Base-by-base conservation (phyloP, 2,113 vertebrate species). In the Notothenia coriiceps region DNA sequence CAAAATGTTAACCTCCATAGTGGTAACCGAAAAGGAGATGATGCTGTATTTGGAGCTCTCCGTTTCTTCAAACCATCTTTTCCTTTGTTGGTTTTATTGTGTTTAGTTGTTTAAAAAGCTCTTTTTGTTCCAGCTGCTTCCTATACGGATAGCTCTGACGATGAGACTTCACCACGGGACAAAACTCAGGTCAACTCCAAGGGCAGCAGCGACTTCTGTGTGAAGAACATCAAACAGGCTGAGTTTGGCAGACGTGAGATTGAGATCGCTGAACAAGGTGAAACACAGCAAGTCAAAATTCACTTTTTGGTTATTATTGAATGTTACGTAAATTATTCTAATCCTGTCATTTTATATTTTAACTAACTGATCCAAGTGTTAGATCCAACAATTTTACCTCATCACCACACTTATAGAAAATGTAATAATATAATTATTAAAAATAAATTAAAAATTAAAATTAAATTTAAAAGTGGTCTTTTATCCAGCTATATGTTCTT, bases 221-320 rank as follows among this genome's bases (percentile, higher is more conserved):
- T 99, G 88, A 99, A 98, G 95, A 98, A 97, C 91, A 97, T 99
- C 91, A 99, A 98, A 73, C 98, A 98, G 92, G 96, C 96, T 0
- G 98, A 99, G 87, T 99, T 99, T 22, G 98, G 98, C 65, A 94
- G 98, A 63, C 95, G 98, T 55, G 98, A 99, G 91, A 98, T 99
- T 10, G 97, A 99, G 94, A 99, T 99, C 0, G 97, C 97, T 0
- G 97, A 97, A 60, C 97, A 99, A 96, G 97, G 97, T 98, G 12
- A 56, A 46, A 35, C 14, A 13, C 20, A 4, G 40, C 11, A 10
- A 13, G 13, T 9, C 54, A 43, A 33, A 8, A 57, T 54, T 14
- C 33, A 20, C 7, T 57, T 54, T 3, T 56, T 18, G 10, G 13
- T 44, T 60, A 29, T 29, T 29, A 29, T 4, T 29, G 29, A 29